Evolutionary conservation across 2,113 vertebrate genomes (phyloP).

Genomic region (Candoia aspera): DNA sequence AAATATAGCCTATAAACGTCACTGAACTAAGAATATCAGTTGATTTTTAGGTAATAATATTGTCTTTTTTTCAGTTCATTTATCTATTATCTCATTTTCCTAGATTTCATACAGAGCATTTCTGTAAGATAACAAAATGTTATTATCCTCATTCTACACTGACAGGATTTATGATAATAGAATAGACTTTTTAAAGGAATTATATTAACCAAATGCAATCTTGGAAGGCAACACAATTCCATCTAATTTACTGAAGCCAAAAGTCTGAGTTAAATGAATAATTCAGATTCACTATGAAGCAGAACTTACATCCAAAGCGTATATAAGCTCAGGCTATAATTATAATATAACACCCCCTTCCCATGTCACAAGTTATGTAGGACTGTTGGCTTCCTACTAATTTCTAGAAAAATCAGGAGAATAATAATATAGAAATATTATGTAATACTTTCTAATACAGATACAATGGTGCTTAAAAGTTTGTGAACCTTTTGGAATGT

Average conservation of each 20-base stretch:
- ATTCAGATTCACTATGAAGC: neutral
- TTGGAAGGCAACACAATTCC: neutral
- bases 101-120: neutral
- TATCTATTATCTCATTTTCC: slow-evolving; percentile 1
- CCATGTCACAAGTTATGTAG: neutral
- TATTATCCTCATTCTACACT: neutral
- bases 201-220: neutral
- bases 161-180: neutral
- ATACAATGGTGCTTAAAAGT: neutral
- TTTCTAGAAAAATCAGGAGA: neutral
- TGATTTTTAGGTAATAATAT: slow-evolving; percentile 15
- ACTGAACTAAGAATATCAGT: neutral
- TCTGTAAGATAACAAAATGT: neutral
- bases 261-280: neutral
- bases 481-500: neutral
- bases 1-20: slow-evolving; percentile 17
- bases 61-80: slow-evolving; percentile 5
- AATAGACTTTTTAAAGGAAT: neutral
- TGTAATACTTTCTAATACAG: neutral
- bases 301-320: neutral
- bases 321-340: neutral
- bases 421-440: neutral
- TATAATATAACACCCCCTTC: neutral
- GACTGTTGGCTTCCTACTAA: neutral
- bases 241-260: neutral